Evolutionary conservation across 2,888 invertebrate genomes (phyloP).

Genomic region (Muschampia plurimacula): DNA sequence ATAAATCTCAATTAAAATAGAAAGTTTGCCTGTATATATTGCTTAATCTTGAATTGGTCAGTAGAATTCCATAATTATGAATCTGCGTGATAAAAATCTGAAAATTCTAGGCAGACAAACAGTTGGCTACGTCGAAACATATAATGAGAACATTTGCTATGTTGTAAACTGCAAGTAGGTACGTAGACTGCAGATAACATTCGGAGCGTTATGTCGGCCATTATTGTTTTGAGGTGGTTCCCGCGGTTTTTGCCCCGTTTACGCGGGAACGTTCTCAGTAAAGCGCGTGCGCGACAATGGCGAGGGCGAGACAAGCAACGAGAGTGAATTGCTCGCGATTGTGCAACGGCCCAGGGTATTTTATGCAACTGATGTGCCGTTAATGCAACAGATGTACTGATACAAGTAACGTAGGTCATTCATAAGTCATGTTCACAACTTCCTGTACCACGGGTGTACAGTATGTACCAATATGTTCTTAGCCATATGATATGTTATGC

Average conservation of each 20-base stretch:
- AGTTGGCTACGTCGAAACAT: constrained; percentile 50
- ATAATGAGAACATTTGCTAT: constrained; percentile 75
- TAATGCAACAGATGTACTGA: constrained; percentile 72
- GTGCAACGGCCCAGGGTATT: constrained; percentile 70
- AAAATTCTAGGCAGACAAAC: constrained; percentile 32
- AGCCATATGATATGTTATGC: no score
- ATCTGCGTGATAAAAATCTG: constrained; percentile 17
- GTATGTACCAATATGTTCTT: no score
- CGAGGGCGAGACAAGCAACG: constrained; percentile 65
- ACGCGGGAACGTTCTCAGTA: constrained; percentile 84
- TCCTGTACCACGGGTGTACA: constrained; percentile 15
- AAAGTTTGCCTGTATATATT: not conserved
- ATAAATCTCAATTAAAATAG: not conserved
- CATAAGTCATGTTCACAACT: constrained; percentile 40
- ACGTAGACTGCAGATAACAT: constrained; percentile 71
- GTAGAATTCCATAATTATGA: constrained; percentile 2
- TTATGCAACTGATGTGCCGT: constrained; percentile 79
- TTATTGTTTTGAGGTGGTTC: constrained; percentile 77
- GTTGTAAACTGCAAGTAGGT: constrained; percentile 64
- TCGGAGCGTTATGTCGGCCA: constrained; percentile 81
- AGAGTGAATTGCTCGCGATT: constrained; percentile 79
- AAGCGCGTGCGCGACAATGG: constrained; percentile 82
- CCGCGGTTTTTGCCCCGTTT: constrained; percentile 81
- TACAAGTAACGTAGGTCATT: constrained; percentile 58
- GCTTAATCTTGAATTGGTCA: not conserved